A percentile compares a stretch with the other conserved stretches of the same genome.
These are phyloP conservation scores for Conus canariensis DNA, from an alignment of 2,888 invertebrate species.

Conservation along the genomic window DNA sequence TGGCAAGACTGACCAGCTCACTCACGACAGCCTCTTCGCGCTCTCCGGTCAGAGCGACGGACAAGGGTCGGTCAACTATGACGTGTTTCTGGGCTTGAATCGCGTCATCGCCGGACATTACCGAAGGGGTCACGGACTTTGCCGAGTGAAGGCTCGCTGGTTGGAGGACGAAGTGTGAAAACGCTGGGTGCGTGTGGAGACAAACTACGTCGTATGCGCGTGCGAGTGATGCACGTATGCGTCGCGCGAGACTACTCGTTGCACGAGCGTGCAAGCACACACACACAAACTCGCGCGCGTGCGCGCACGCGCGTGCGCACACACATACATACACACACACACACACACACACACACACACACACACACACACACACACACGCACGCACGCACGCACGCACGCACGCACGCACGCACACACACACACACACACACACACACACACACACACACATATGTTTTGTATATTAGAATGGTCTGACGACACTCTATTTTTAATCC, in stretches of 20 bases:
- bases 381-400: not conserved
- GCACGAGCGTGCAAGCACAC: not conserved
- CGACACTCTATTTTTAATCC: too few species aligned
- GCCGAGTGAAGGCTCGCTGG: slow-evolving; percentile 45
- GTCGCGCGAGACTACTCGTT: not conserved
- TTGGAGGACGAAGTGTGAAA: slow-evolving; percentile 4
- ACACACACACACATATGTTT: not conserved
- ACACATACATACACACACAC: not conserved
- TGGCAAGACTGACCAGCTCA: slow-evolving; percentile 9
- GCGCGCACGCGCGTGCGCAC: not conserved
- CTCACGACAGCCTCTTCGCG: slow-evolving; percentile 43
- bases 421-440: not conserved
- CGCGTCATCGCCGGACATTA: slow-evolving; percentile 48
- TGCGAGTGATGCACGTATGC: not conserved
- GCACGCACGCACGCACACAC: not conserved
- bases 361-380: not conserved
- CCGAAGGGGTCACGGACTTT: slow-evolving; percentile 47
- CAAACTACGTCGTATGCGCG: too few species aligned
- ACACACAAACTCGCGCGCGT: not conserved
- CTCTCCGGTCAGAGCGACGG: slow-evolving; percentile 43
- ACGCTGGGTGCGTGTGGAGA: not conserved
- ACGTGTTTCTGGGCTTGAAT: slow-evolving; percentile 46
- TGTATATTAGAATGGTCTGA: too few species aligned
- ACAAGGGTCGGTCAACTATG: slow-evolving; percentile 46
- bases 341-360: not conserved